phyloP scores from a whole-genome alignment of 2,888 invertebrate species.

The Syrista parreyssii region DNA sequence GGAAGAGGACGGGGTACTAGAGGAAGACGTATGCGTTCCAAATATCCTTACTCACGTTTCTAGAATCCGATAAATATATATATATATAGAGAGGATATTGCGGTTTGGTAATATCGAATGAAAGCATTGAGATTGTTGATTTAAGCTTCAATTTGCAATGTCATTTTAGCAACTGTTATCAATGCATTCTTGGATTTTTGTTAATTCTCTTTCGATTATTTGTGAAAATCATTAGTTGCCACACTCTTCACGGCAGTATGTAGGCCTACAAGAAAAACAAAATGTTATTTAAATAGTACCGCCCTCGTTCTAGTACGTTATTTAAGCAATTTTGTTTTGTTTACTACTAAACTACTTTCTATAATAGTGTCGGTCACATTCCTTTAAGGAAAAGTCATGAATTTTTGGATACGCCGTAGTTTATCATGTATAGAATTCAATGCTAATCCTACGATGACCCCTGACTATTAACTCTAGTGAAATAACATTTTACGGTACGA shows the following conservation, averaged over 20 bases:
- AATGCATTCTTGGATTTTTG: neutral
- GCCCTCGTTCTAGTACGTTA: neutral
- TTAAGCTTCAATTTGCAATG: neutral
- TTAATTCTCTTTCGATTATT: neutral
- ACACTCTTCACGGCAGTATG: neutral
- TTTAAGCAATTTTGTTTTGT: neutral
- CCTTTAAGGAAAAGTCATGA: neutral
- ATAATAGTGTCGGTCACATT: neutral
- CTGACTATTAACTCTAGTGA: neutral
- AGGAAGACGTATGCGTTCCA: constrained; percentile 51
- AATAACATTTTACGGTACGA: neutral
- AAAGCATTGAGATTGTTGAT: neutral
- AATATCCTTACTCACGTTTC: constrained; percentile 38
- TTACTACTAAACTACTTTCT: neutral
- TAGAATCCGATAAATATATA: constrained; percentile 15
- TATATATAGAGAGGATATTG: neutral
- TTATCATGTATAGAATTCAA: neutral
- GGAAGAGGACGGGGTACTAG: constrained; percentile 49
- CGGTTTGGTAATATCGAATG: neutral
- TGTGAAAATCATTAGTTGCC: neutral
- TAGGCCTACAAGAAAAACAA: neutral
- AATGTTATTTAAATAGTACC: neutral
- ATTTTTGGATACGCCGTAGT: neutral
- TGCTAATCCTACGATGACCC: neutral
- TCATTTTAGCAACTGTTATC: neutral